Conservation (phyloP, 2,888 invertebrate species). For the Eupelmus urozonus region DNA sequence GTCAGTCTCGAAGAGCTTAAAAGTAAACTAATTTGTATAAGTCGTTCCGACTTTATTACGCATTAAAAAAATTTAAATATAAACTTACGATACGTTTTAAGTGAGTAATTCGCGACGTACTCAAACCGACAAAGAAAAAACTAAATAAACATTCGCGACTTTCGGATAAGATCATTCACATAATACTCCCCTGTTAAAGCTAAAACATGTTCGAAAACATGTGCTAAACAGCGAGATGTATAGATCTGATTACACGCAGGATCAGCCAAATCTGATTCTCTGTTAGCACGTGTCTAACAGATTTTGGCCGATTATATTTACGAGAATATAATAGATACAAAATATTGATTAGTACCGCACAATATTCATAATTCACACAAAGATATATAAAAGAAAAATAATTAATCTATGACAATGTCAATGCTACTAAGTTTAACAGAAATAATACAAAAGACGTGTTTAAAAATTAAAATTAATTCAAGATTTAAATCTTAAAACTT, state of each 20-base stretch:
- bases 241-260: slow-evolving; percentile 4
- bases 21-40: slow-evolving; percentile 52
- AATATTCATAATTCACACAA: too few relatives aligned
- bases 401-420: too few relatives aligned
- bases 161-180: slow-evolving; percentile 1
- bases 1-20: slow-evolving; percentile 72
- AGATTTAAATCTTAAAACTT: not conserved
- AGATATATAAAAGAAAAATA: too few relatives aligned
- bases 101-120: slow-evolving; percentile 43
- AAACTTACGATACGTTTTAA: slow-evolving; percentile 18
- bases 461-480: too few relatives aligned
- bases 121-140: slow-evolving; percentile 41
- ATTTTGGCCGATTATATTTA: slow-evolving; percentile 38
- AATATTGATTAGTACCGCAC: too few relatives aligned
- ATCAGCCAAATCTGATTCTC: slow-evolving; percentile 30
- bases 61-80: slow-evolving; percentile 30
- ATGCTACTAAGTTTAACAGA: not conserved
- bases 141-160: too few relatives aligned
- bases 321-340: not conserved
- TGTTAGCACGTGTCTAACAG: slow-evolving; percentile 59
- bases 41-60: slow-evolving; percentile 24
- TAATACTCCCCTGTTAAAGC: slow-evolving; percentile 43
- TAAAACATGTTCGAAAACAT: slow-evolving; percentile 58
- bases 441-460: not conserved
- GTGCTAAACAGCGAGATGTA: slow-evolving; percentile 50